Evolutionary conservation across 2,797 vertebrate species (phyloP).

Genomic region (Atherinosoma microstoma): DNA sequence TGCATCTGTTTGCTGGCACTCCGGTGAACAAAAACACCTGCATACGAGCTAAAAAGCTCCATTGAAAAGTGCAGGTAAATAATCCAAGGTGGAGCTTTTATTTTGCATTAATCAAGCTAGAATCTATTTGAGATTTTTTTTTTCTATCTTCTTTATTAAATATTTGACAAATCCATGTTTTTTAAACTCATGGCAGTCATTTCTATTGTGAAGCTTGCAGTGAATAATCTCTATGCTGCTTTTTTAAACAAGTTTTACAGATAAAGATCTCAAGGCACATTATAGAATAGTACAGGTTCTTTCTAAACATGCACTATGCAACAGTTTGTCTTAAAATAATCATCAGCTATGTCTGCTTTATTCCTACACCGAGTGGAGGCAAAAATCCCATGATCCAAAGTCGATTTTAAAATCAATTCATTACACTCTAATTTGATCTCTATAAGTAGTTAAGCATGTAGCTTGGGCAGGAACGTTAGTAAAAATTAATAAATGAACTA

Average conservation of each 20-base stretch:
- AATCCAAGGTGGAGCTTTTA: background rate
- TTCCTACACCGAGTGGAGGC: background rate
- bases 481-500: background rate
- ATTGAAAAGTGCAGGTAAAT: background rate
- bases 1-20: slow-evolving; percentile 3
- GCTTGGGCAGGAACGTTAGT: background rate
- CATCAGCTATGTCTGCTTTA: slow-evolving; percentile 6
- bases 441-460: background rate
- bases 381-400: slow-evolving; percentile 21
- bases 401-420: slow-evolving; percentile 6
- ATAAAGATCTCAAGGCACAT: background rate
- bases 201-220: background rate
- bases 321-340: slow-evolving; percentile 3
- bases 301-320: background rate
- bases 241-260: background rate
- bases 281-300: background rate
- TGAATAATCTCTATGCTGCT: background rate
- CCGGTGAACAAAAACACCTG: slow-evolving; percentile 20
- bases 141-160: background rate
- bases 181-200: background rate
- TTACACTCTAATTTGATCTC: slow-evolving; percentile 1
- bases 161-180: background rate
- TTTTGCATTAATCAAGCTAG: background rate
- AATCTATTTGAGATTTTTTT: no score
- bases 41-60: background rate